Percentiles rank a stretch among this genome's conserved stretches.
Conservation (phyloP, 2,888 invertebrate genomes). For the Aphidoletes aphidimyza region DNA sequence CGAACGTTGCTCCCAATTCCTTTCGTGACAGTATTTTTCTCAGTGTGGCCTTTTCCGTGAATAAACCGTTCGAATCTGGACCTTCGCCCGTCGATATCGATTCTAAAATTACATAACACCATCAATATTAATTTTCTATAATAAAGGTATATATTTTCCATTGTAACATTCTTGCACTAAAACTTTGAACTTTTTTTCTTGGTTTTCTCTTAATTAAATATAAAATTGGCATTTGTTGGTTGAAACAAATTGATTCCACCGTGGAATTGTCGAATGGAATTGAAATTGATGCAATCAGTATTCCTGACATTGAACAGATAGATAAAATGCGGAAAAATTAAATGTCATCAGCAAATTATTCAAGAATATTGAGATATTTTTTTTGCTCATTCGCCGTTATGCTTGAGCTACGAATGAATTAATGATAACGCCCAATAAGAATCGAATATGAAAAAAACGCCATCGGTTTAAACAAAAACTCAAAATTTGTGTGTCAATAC, state of each 20-base stretch:
- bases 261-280: too few species aligned
- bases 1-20: conserved; percentile 76
- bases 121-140: background rate
- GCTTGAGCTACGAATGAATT: background rate
- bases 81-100: conserved; percentile 67
- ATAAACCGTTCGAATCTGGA: conserved; percentile 68
- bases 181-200: too few species aligned
- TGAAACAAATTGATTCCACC: too few species aligned
- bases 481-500: background rate
- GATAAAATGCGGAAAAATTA: background rate
- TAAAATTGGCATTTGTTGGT: background rate
- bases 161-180: background rate
- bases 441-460: too few species aligned
- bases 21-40: conserved; percentile 73
- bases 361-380: too few species aligned
- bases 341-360: conserved; percentile 12
- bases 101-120: conserved; percentile 65
- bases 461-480: background rate
- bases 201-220: background rate
- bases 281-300: background rate
- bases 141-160: background rate
- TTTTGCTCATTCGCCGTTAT: background rate
- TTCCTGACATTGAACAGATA: background rate
- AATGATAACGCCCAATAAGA: too few species aligned
- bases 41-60: conserved; percentile 73